Evolutionary conservation across 2,113 vertebrate genomes (phyloP).

Genomic region (Semicossyphus pulcher): DNA sequence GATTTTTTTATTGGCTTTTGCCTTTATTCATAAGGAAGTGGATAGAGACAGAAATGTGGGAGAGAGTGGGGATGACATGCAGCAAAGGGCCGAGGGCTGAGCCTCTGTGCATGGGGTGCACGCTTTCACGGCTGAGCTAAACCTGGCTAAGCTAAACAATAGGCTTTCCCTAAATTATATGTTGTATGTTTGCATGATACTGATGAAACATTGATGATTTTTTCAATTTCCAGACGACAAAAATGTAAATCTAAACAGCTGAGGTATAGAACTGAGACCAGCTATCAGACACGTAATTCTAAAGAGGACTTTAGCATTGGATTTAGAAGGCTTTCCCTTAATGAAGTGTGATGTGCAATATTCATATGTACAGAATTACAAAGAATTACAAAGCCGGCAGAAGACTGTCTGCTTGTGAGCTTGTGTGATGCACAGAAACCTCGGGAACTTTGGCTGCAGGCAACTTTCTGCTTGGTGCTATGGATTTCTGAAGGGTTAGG

Average conservation of each 20-base stretch:
- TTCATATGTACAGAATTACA: constrained; percentile 1
- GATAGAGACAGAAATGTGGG: no score
- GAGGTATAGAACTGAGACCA: constrained; percentile 25
- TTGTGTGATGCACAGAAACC: constrained; percentile 28
- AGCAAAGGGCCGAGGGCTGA: no score
- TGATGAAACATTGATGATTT: no score
- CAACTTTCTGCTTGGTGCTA: constrained; percentile 24
- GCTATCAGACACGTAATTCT: constrained; percentile 27
- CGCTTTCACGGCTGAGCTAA: no score
- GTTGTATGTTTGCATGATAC: no score
- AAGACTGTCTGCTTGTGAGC: constrained; percentile 26
- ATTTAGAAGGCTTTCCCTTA: constrained; percentile 23
- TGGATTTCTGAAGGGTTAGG: constrained; percentile 60
- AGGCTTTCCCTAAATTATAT: no score
- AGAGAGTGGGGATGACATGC: no score
- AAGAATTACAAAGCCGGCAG: constrained; percentile 20
- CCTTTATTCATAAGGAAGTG: no score
- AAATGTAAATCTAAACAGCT: constrained; percentile 12
- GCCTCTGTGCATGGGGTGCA: no score
- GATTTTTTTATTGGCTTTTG: no score
- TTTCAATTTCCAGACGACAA: no score
- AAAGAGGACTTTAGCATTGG: constrained; percentile 24
- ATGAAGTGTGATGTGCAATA: constrained; percentile 17
- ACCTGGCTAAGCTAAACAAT: no score
- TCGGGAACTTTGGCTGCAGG: constrained; percentile 18